Conservation (phyloP, 2,797 vertebrate genomes). For the Geotrypetes seraphini region DNA sequence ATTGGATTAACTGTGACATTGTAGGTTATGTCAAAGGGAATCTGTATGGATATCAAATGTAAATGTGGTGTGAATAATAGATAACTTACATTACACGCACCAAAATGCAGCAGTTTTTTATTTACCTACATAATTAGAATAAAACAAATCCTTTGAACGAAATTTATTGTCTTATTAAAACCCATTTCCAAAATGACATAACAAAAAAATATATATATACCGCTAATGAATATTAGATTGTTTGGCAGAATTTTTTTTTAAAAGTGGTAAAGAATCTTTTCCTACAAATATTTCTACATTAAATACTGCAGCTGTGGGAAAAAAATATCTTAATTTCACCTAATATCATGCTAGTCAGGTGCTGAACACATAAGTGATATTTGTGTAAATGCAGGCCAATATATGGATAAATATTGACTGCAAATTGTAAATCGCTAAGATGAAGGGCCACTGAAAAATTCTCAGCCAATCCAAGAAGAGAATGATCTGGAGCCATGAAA, state of each 20-base stretch:
- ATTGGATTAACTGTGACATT: slow-evolving; percentile 71
- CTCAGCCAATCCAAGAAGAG: too few species aligned
- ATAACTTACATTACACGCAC: slow-evolving; percentile 65
- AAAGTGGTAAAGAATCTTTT: slow-evolving; percentile 11
- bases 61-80: slow-evolving; percentile 73
- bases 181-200: slow-evolving; percentile 34
- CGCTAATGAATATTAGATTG: slow-evolving; percentile 29
- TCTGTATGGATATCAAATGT: slow-evolving; percentile 68
- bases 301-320: neutral
- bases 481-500: too few species aligned
- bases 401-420: too few species aligned
- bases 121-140: slow-evolving; percentile 64
- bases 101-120: slow-evolving; percentile 58
- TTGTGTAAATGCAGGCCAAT: too few species aligned
- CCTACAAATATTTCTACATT: slow-evolving; percentile 5
- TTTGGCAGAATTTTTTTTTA: slow-evolving; percentile 26
- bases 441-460: too few species aligned
- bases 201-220: too few species aligned
- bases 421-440: too few species aligned
- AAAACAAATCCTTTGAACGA: slow-evolving; percentile 58
- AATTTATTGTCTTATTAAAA: slow-evolving; percentile 48
- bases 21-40: slow-evolving; percentile 72
- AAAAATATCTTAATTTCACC: slow-evolving; percentile 12
- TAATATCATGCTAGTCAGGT: too few species aligned
- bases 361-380: too few species aligned